Evolutionary conservation across 1,140 invertebrate genomes (phyloP).

Genomic region (Dendrolimus punctatus): DNA sequence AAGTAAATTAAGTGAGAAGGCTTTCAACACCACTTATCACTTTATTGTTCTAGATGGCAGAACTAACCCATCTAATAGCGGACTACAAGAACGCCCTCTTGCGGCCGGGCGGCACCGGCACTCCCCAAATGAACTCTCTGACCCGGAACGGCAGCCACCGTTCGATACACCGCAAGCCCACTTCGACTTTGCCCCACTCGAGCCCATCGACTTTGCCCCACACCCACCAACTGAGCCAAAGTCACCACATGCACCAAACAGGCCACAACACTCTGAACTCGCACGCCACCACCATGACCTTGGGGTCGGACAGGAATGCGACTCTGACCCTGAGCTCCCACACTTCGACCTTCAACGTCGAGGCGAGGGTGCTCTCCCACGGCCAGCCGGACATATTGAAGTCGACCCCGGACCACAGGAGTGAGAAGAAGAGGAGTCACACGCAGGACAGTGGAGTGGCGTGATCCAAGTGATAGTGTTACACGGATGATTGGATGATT

Average conservation of each 20-base stretch:
- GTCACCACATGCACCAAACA: constrained; percentile 45
- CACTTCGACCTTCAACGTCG: constrained; percentile 57
- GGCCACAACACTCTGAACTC: constrained; percentile 73
- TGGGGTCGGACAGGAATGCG: constrained; percentile 55
- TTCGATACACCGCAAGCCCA: constrained; percentile 31
- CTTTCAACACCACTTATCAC: background rate
- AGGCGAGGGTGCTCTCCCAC: constrained; percentile 62
- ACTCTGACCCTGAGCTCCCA: constrained; percentile 61
- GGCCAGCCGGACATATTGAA: constrained; percentile 87
- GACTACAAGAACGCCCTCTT: constrained; percentile 94
- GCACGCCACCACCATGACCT: constrained; percentile 61
- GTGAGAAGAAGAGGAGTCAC: constrained; percentile 72
- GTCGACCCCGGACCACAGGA: constrained; percentile 83
- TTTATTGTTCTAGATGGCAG: constrained; percentile 77
- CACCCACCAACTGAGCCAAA: constrained; percentile 20
- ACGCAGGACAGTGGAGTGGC: constrained; percentile 71
- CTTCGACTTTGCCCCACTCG: constrained; percentile 38
- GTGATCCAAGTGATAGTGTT: constrained; percentile 29
- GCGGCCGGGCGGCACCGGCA: constrained; percentile 76
- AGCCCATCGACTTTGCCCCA: constrained; percentile 55
- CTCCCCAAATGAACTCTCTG: constrained; percentile 85
- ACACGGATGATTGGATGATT: constrained; percentile 4
- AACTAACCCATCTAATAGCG: constrained; percentile 93
- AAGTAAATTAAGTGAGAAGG: background rate
- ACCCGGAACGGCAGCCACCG: constrained; percentile 83